phyloP scores from a whole-genome alignment of 2,113 vertebrate genomes.

The Sminthopsis crassicaudata region DNA sequence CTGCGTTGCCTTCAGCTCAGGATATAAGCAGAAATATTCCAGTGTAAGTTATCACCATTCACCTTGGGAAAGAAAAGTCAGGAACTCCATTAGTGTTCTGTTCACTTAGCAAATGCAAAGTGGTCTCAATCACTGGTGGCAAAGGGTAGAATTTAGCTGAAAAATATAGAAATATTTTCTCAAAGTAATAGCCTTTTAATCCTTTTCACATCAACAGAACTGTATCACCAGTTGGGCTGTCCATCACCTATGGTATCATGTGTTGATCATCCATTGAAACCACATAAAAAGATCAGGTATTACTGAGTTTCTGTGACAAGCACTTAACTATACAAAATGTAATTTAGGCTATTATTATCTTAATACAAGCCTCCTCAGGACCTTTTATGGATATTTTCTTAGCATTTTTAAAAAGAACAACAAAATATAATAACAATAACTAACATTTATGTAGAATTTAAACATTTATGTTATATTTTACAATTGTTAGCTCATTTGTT shows the following conservation, averaged over 20 bases:
- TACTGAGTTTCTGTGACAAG: neutral
- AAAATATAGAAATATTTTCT: neutral
- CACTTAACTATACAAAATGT: neutral
- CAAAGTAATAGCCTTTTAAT: neutral
- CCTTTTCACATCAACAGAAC: neutral
- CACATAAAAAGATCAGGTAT: neutral
- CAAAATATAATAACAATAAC: neutral
- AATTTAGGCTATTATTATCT: neutral
- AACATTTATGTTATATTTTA: neutral
- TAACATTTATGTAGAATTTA: neutral
- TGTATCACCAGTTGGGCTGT: neutral
- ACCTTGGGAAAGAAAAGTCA: conserved; percentile 44
- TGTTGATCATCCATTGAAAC: conserved; percentile 18
- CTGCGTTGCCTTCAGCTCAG: conserved; percentile 56
- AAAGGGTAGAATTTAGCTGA: neutral
- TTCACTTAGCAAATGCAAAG: conserved; percentile 51
- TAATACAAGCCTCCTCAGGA: neutral
- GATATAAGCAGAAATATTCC: conserved; percentile 42
- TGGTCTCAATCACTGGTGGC: neutral
- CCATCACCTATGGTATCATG: neutral
- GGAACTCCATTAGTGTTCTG: conserved; percentile 46
- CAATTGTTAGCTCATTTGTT: neutral
- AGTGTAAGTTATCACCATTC: conserved; percentile 43
- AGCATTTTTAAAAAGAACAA: neutral
- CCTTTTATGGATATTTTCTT: neutral